Evolutionary conservation across 2,888 invertebrate genomes (phyloP).

Genomic region (Charanyca ferruginea): DNA sequence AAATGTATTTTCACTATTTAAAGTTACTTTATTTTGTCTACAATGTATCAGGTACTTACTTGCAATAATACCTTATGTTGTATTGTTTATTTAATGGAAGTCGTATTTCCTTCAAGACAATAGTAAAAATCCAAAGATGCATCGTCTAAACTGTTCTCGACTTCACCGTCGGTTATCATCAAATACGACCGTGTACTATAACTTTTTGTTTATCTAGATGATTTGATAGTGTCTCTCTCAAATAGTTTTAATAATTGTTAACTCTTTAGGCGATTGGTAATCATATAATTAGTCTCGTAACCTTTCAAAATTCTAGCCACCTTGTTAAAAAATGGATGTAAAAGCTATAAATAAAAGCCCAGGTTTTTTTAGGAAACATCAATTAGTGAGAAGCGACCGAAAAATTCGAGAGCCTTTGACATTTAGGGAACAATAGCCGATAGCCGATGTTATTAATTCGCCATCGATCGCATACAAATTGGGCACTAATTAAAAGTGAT

Average conservation of each 20-base stretch:
- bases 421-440: slow-evolving; percentile 39
- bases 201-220: no score
- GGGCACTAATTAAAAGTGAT: slow-evolving; percentile 31
- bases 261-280: not conserved
- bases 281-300: not conserved
- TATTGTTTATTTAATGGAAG: no score
- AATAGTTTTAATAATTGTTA: not conserved
- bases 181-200: no score
- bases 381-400: slow-evolving; percentile 38
- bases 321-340: slow-evolving; percentile 13
- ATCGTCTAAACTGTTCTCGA: no score
- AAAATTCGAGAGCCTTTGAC: slow-evolving; percentile 40
- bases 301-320: not conserved
- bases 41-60: no score
- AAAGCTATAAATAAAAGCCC: slow-evolving; percentile 39
- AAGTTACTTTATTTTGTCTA: no score
- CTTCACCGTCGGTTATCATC: no score
- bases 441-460: slow-evolving; percentile 35
- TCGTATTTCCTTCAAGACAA: no score
- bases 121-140: no score
- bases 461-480: slow-evolving; percentile 34
- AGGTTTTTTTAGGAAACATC: slow-evolving; percentile 31
- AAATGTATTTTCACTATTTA: no score
- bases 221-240: no score
- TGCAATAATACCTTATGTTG: no score